Conservation (phyloP, 2,888 invertebrate species). For the Panopea generosa region DNA sequence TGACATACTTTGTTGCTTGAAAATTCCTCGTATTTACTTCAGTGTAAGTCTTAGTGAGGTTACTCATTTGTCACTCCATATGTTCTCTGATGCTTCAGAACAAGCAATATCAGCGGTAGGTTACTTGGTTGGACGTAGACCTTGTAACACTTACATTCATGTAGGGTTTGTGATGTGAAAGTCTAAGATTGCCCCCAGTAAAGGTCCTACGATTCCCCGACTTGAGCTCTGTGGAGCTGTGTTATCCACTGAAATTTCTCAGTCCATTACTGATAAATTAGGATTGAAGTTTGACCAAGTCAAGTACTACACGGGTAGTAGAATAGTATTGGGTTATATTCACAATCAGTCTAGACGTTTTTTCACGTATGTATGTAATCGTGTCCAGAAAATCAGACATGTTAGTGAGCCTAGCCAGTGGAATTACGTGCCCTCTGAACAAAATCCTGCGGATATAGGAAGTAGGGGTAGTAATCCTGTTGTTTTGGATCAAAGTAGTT, state of each 20-base stretch:
- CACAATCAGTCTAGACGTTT: neutral
- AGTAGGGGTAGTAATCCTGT: neutral
- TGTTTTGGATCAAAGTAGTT: neutral
- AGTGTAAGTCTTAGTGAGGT: neutral
- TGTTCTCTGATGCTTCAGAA: constrained; percentile 42
- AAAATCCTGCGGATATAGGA: neutral
- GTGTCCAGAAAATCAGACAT: neutral
- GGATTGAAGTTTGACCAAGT: too few species aligned
- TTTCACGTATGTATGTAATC: neutral
- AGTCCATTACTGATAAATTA: too few species aligned
- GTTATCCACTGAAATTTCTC: too few species aligned
- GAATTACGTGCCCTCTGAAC: neutral
- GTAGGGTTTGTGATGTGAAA: constrained; percentile 37
- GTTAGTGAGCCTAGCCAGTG: neutral
- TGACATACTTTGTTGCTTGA: neutral
- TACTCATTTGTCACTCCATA: constrained; percentile 8
- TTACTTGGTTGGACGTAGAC: neutral
- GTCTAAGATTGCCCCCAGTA: constrained; percentile 37
- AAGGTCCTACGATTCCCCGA: constrained; percentile 10
- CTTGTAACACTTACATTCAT: neutral
- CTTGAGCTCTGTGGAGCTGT: neutral
- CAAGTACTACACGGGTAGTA: too few species aligned
- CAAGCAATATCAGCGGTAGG: constrained; percentile 26
- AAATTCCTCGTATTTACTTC: neutral
- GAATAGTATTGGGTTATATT: neutral